phyloP scores from a whole-genome alignment of 2,113 vertebrate genomes.

The Cercocebus atys region DNA sequence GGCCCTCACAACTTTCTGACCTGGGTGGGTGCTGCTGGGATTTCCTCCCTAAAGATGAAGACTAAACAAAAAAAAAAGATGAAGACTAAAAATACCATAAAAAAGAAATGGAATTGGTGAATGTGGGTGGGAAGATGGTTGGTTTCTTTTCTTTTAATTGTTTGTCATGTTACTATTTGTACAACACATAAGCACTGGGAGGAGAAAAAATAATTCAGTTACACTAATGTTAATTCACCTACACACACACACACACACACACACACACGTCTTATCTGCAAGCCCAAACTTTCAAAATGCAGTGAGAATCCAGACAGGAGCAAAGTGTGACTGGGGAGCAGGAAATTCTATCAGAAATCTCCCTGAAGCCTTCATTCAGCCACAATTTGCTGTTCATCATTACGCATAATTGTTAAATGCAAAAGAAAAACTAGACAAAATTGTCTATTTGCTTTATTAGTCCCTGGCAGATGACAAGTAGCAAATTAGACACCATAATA shows the following conservation, averaged over 20 bases:
- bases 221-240: not conserved
- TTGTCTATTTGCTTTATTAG: not conserved
- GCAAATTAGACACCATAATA: not conserved
- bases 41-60: constrained; percentile 56
- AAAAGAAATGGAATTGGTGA: not conserved
- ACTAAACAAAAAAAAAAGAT: constrained; percentile 59
- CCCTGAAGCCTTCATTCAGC: not conserved
- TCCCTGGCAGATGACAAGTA: not conserved
- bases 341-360: not conserved
- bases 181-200: not conserved
- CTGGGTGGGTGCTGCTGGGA: constrained; percentile 13
- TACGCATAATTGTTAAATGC: not conserved
- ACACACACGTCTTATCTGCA: not conserved
- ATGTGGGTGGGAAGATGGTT: not conserved
- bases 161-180: not conserved
- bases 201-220: not conserved
- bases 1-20: not conserved
- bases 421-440: not conserved
- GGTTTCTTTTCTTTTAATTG: not conserved
- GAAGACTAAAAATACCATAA: constrained; percentile 53
- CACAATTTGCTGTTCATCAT: not conserved
- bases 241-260: no score
- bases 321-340: not conserved
- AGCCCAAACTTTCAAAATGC: not conserved
- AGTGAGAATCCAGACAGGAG: not conserved